These are phyloP conservation scores for Chloroclystis v-ata DNA, from an alignment of 2,888 invertebrate species.

Conservation along the genomic window DNA sequence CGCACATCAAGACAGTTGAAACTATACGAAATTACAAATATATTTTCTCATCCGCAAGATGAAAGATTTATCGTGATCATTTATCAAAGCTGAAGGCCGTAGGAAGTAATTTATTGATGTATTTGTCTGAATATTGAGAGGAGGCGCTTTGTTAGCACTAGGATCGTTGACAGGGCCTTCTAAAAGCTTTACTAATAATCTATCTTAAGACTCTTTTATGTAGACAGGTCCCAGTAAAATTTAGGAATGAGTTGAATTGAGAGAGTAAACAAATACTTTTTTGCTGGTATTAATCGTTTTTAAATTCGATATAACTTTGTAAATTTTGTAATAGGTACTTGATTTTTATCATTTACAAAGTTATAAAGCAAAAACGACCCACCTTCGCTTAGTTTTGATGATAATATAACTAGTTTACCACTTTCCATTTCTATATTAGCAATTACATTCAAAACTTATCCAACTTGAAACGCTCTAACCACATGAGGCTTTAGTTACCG, in stretches of 20 bases:
- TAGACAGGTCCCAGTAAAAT: no score
- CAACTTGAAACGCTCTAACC: slow-evolving; percentile 3
- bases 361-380: no score
- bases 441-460: slow-evolving; percentile 3
- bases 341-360: no score
- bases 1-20: background rate
- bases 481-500: no score
- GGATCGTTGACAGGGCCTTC: background rate
- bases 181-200: background rate
- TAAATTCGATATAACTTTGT: no score
- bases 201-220: background rate
- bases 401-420: no score
- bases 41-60: slow-evolving; percentile 32
- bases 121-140: slow-evolving; percentile 18
- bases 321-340: no score
- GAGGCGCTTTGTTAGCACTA: slow-evolving; percentile 1
- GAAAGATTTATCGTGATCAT: slow-evolving; percentile 63
- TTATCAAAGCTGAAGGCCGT: slow-evolving; percentile 39
- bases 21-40: background rate
- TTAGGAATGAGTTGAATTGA: no score
- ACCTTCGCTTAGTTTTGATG: no score
- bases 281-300: no score
- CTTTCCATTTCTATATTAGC: slow-evolving; percentile 4
- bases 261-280: no score
- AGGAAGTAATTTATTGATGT: slow-evolving; percentile 32